phyloP scores from a whole-genome alignment of 2,797 vertebrate genomes.

The Sebastiscus albofasciatus region DNA sequence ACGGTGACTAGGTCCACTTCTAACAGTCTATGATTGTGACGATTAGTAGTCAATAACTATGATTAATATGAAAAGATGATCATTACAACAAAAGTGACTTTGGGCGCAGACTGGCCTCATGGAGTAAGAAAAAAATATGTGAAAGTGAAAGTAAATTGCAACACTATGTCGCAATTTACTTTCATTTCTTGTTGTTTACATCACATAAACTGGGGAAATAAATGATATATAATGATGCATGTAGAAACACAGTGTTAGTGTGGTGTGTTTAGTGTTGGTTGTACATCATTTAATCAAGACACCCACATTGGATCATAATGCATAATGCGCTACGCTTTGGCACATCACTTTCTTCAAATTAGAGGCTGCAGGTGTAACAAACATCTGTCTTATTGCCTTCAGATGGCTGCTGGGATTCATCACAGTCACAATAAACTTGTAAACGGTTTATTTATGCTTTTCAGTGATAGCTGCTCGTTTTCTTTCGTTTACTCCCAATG shows the following conservation, averaged over 20 bases:
- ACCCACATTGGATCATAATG: constrained; percentile 32
- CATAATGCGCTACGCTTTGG: constrained; percentile 16
- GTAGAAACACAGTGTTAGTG: background rate
- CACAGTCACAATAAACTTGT: constrained; percentile 13
- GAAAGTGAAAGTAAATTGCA: background rate
- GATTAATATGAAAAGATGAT: background rate
- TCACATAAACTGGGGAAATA: background rate
- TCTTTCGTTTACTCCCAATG: background rate
- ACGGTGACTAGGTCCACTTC: no score
- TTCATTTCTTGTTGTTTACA: background rate
- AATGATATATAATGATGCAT: constrained; percentile 6
- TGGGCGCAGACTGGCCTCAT: background rate
- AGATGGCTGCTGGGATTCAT: constrained; percentile 14
- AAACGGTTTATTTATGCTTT: constrained; percentile 4
- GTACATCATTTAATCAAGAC: constrained; percentile 45
- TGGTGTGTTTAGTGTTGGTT: background rate
- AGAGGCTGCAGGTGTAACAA: constrained; percentile 43
- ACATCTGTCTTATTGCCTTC: constrained; percentile 43
- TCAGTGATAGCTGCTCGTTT: background rate
- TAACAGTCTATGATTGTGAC: no score
- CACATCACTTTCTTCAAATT: constrained; percentile 30
- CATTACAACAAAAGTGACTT: background rate
- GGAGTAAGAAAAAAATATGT: background rate
- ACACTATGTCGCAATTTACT: background rate
- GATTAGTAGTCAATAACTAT: background rate